These are phyloP conservation scores for Brachionus paranguensis DNA, from an alignment of 1,140 invertebrate species.

Conservation along the genomic window DNA sequence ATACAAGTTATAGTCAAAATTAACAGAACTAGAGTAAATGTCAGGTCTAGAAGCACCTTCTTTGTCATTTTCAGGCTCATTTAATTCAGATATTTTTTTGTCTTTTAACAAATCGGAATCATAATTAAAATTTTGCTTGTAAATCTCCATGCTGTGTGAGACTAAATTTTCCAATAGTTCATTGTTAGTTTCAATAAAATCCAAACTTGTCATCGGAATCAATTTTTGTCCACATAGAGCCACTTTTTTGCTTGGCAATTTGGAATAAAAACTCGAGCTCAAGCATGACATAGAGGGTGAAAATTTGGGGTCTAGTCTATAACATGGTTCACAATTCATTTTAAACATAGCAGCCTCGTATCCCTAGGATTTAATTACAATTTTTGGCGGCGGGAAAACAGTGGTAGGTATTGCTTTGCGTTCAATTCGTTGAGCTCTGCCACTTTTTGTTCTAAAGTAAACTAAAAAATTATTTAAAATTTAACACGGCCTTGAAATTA, in stretches of 20 bases:
- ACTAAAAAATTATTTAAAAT: constrained; percentile 8
- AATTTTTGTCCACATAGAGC: not conserved
- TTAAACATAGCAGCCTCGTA: constrained; percentile 31
- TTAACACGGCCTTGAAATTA: not conserved
- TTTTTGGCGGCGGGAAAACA: constrained; percentile 33
- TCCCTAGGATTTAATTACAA: constrained; percentile 36
- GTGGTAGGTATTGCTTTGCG: constrained; percentile 12
- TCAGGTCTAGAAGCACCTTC: not conserved
- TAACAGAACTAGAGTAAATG: not conserved
- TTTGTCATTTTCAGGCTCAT: not conserved
- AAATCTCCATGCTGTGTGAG: not conserved
- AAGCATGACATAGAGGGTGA: not conserved
- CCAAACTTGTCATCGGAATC: not conserved
- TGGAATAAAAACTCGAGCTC: not conserved
- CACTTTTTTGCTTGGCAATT: not conserved
- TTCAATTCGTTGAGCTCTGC: constrained; percentile 21
- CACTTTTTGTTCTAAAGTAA: constrained; percentile 22
- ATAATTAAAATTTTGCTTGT: constrained; percentile 16
- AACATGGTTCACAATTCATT: constrained; percentile 24
- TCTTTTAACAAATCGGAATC: not conserved
- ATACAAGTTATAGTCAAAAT: constrained; percentile 5
- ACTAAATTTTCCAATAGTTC: not conserved
- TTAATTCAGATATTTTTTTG: not conserved
- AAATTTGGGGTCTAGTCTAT: constrained; percentile 21
- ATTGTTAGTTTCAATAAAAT: not conserved